Base-by-base conservation (phyloP, 2,888 invertebrate genomes). In the Coenonympha glycerion region DNA sequence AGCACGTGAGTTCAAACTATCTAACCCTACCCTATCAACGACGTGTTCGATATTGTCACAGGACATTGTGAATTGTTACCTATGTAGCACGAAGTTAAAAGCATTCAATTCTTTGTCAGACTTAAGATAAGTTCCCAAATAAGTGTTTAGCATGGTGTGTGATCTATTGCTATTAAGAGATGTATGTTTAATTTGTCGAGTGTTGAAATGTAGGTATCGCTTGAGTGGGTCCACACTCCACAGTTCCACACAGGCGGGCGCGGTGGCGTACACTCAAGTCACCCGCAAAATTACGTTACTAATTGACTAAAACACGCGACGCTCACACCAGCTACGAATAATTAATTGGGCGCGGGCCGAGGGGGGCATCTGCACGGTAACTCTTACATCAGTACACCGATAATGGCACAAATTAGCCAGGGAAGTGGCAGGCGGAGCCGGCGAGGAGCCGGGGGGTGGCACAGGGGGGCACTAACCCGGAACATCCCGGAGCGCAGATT, bases 321-420 rank as follows among this genome's bases (percentile, higher is more conserved):
- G 79, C 85, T 86, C 83, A 85, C 86, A 83, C 86, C 86, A 80
- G 86, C 76, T 66, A 78, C 76, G 84, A 87, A 86, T 87, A 87
- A 86, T 86, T 86, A 87, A 86, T 87, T 84, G 85, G 84, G 84
- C 79, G 75, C 75, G 72, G 80, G 81, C 64, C 62, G 59, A 71
- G 28, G 44, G 74, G 70, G 77, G 80, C 71, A 83, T 82, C 84
- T 84, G 84, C 82, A 81, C 82, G 85, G 85, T 81, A 84, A 86
- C 84, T 86, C 85, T 85, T 86, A 87, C 86, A 86, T 87, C 86
- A 86, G 86, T 86, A 86, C 86, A 86, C 87, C 85, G 87, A 87
- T 87, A 86, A 87, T 87, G 80, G 87, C 86, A 86, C 86, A 85
- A 86, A 87, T 86, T 87, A 86, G 84, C 82, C 82, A 69, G 82